Base-by-base conservation (phyloP, 2,113 vertebrate genomes). In the Lophotis ruficrista region DNA sequence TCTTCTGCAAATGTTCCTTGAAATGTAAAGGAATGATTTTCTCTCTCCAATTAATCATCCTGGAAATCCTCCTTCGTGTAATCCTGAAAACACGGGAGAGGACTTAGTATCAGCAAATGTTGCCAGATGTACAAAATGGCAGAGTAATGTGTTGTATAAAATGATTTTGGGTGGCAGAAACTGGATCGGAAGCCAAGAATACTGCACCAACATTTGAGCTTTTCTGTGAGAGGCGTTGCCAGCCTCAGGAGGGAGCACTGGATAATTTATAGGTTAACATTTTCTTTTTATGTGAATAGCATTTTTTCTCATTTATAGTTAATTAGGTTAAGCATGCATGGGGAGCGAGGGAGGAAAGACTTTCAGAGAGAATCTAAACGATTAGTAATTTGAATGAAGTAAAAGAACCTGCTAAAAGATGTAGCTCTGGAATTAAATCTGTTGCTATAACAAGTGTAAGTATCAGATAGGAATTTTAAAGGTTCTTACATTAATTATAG, bases 261-360 rank as follows among this genome's bases (percentile, higher is more conserved):
- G 95, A 97, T 98, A 98, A 98, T 98, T 98, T 98, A 98, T 98
- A 98, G 97, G 96, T 98, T 98, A 98, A 98, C 98, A 98, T 98
- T 98, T 98, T 97, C 97, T 98, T 98, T 98, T 98, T 98, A 98
- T 98, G 96, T 96, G 98, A 96, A 97, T 97, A 98, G 97, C 97
- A 96, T 98, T 98, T 98, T 97, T 98, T 97, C 97, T 98, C 98
- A 98, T 98, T 98, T 98, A 98, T 96, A 98, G 97, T 97, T 98
- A 98, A 98, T 98, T 98, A 98, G 97, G 97, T 98, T 98, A 98
- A 98, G 95, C 98, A 98, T 98, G 98, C 98, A 97, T 90, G 89
- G 98, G 98, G 98, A 98, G 96, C 68, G 2, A 98, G 98, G 98
- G 97, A 98, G 96, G 96, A 97, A 98, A 97, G 96, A 96, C 93